Evolutionary conservation across 2,113 vertebrate species (phyloP), one percentile per base, ranked within the genome.

Genomic region (Vanacampus margaritifer): DNA sequence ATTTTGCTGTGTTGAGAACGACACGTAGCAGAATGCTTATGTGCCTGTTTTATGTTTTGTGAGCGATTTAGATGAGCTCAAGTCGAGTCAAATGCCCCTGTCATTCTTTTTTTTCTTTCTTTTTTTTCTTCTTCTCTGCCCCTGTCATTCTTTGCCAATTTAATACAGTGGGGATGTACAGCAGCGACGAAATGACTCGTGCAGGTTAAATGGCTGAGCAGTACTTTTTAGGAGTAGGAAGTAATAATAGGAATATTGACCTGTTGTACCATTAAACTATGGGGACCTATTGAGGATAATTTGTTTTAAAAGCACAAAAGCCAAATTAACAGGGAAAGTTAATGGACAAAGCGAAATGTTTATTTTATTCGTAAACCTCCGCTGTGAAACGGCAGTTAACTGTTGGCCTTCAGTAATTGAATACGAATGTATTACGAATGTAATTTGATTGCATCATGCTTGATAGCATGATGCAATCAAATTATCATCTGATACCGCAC

Each of bases 101-200:
- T 32, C 69, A 46, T 73, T 53, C n/a, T n/a, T n/a, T n/a, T n/a
- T n/a, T n/a, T n/a, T n/a, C n/a, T n/a, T n/a, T n/a, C n/a, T n/a
- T n/a, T n/a, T n/a, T n/a, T n/a, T n/a, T n/a, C n/a, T n/a, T n/a
- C n/a, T n/a, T n/a, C n/a, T n/a, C n/a, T n/a, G n/a, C n/a, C n/a
- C n/a, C 79, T 85, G 76, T 84, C 74, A 77, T 78, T 74, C 68
- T 68, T 65, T 64, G 67, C 77, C 71, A 78, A 79, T 81, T 84
- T 80, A 78, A 73, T 84, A 54, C 62, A 19, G 37, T 83, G 72
- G 66, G 72, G 61, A 78, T 82, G 75, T 72, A 67, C 54, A 73
- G 45, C 66, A 54, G 68, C 71, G 51, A 23, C 8, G 32, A 57
- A 37, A 59, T 56, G 28, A 32, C 28, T 2, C 28, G 4, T 32